Percentiles rank a stretch among this genome's conserved stretches.
Evolutionary conservation across 2,888 invertebrate genomes (phyloP).

Genomic region (Leptura quadrifasciata): DNA sequence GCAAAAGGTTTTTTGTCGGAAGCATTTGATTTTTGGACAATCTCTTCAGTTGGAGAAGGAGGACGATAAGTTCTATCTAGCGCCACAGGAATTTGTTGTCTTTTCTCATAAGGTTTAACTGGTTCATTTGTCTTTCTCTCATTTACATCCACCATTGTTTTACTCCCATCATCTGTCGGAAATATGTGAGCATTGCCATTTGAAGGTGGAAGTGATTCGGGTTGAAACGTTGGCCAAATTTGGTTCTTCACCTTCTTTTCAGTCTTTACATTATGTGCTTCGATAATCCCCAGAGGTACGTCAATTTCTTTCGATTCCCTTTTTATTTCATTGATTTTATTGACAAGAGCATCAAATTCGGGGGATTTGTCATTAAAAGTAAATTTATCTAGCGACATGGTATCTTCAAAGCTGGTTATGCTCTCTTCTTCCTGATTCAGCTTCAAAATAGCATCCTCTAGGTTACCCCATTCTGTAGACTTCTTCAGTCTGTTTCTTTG

Average conservation of each 20-base stretch:
- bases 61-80: conserved; percentile 40
- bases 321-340: conserved; percentile 71
- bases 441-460: conserved; percentile 85
- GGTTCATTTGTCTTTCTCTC: conserved; percentile 29
- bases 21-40: background rate
- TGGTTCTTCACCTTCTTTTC: conserved; percentile 63
- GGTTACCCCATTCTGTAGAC: conserved; percentile 84
- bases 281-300: conserved; percentile 45
- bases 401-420: conserved; percentile 42
- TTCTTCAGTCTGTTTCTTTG: conserved; percentile 83
- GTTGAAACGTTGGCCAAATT: conserved; percentile 65
- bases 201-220: conserved; percentile 17
- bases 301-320: conserved; percentile 60
- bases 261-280: conserved; percentile 23
- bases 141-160: conserved; percentile 23
- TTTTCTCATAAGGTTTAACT: conserved; percentile 25
- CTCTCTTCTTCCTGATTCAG: conserved; percentile 67
- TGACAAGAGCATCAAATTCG: conserved; percentile 70
- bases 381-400: conserved; percentile 43
- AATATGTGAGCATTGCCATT: conserved; percentile 39
- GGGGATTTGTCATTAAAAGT: conserved; percentile 63
- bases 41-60: conserved; percentile 39
- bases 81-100: conserved; percentile 45
- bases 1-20: conserved; percentile 37
- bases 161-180: conserved; percentile 23